These are phyloP conservation scores for Ormyrus rosae DNA, from an alignment of 2,888 invertebrate genomes.

Conservation along the genomic window DNA sequence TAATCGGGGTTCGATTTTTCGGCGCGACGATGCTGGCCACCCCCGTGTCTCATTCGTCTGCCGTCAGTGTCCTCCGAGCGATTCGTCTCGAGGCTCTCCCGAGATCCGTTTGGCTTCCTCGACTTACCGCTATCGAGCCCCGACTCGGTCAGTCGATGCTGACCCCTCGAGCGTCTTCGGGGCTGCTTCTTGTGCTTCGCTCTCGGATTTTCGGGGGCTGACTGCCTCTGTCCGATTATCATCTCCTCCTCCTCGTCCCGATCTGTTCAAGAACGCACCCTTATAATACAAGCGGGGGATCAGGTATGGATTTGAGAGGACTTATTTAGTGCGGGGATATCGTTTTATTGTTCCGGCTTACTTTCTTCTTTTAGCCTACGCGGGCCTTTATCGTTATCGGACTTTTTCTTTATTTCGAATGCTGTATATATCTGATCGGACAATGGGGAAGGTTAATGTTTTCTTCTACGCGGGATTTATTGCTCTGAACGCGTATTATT, in stretches of 20 bases:
- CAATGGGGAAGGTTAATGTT: conserved; percentile 32
- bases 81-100: conserved; percentile 25
- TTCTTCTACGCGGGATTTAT: conserved; percentile 23
- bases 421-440: not conserved
- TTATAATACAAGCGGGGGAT: conserved; percentile 14
- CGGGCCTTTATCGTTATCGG: conserved; percentile 33
- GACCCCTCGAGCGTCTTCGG: conserved; percentile 49
- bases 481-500: not conserved
- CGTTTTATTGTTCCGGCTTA: conserved; percentile 37
- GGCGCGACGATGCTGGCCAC: conserved; percentile 43
- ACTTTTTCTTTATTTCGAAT: conserved; percentile 27
- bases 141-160: conserved; percentile 30
- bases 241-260: conserved; percentile 66
- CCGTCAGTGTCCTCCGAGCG: conserved; percentile 16
- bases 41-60: conserved; percentile 21
- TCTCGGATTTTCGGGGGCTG: conserved; percentile 52
- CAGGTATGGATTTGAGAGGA: conserved; percentile 22
- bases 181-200: conserved; percentile 56
- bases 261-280: conserved; percentile 52
- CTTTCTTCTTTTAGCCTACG: not conserved
- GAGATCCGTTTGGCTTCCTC: conserved; percentile 1
- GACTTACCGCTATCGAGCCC: conserved; percentile 38
- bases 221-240: conserved; percentile 63
- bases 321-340: conserved; percentile 48
- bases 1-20: conserved; percentile 54